Percentiles rank a stretch among this genome's conserved stretches.
These are phyloP conservation scores for Ptychochromis oligacanthus DNA, from an alignment of 2,113 vertebrate genomes.

Conservation along the genomic window DNA sequence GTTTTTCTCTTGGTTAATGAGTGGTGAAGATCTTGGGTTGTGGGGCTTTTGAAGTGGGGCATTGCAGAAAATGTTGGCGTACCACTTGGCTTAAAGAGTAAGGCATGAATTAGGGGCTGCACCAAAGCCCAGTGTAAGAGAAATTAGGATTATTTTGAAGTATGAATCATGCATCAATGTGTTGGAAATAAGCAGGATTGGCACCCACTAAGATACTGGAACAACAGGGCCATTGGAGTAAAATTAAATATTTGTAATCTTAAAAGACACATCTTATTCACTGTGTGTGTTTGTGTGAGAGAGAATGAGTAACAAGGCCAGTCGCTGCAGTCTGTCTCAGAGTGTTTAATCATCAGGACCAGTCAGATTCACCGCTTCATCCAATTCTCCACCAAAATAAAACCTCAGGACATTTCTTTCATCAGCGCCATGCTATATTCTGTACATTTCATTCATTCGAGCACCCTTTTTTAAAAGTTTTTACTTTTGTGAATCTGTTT, in stretches of 20 bases:
- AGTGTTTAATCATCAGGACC: constrained; percentile 72
- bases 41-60: neutral
- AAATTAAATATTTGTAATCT: neutral
- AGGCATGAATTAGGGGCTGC: fast-evolving
- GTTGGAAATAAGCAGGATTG: neutral
- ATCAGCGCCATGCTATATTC: constrained; percentile 22
- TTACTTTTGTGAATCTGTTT: constrained; percentile 2
- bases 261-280: neutral
- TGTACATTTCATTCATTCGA: constrained; percentile 53
- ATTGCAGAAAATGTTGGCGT: neutral
- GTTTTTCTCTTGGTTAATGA: neutral
- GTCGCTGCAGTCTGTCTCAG: constrained; percentile 59
- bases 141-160: fast-evolving
- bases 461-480: constrained; percentile 1
- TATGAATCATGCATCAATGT: neutral
- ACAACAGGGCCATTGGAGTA: fast-evolving
- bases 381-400: constrained; percentile 49
- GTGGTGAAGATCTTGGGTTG: neutral
- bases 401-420: constrained; percentile 33
- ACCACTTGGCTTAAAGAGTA: neutral
- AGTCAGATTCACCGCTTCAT: constrained; percentile 54
- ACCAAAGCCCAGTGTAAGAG: neutral
- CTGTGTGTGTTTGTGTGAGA: neutral
- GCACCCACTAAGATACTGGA: neutral
- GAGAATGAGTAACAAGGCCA: constrained; percentile 36